Evolutionary conservation across 92 coral and sea anemone species (phyloP).

Genomic region (Paragorgia papillata): DNA sequence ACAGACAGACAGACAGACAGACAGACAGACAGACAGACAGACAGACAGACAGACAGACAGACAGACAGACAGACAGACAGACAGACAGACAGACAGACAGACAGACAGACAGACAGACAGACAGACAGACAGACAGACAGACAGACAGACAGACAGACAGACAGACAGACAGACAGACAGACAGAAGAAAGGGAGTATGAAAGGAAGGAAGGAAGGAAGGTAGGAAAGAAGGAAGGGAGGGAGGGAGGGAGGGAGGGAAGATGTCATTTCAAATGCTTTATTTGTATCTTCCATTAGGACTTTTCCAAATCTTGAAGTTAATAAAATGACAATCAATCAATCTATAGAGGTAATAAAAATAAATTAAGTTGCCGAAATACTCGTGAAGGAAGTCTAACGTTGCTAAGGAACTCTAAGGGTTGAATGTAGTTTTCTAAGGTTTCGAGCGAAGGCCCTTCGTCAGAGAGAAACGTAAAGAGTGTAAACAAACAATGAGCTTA

Average conservation of each 20-base stretch:
- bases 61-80: background rate
- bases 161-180: background rate
- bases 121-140: background rate
- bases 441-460: too few relatives aligned
- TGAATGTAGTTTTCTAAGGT: too few relatives aligned
- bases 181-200: background rate
- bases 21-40: background rate
- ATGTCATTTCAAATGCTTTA: background rate
- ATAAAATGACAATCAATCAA: conserved; percentile 85
- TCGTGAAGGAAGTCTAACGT: too few relatives aligned
- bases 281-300: conserved; percentile 50
- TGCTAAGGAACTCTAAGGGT: too few relatives aligned
- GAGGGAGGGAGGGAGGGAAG: background rate
- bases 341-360: conserved; percentile 84
- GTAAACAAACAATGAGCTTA: too few relatives aligned
- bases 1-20: background rate
- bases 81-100: too few relatives aligned
- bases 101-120: background rate
- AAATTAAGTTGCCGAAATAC: too few relatives aligned
- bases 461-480: too few relatives aligned
- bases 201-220: background rate
- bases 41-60: background rate
- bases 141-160: background rate
- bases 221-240: background rate
- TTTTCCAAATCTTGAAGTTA: conserved; percentile 86